phyloP scores from a whole-genome alignment of 2,888 invertebrate species.

The Neria commutata region DNA sequence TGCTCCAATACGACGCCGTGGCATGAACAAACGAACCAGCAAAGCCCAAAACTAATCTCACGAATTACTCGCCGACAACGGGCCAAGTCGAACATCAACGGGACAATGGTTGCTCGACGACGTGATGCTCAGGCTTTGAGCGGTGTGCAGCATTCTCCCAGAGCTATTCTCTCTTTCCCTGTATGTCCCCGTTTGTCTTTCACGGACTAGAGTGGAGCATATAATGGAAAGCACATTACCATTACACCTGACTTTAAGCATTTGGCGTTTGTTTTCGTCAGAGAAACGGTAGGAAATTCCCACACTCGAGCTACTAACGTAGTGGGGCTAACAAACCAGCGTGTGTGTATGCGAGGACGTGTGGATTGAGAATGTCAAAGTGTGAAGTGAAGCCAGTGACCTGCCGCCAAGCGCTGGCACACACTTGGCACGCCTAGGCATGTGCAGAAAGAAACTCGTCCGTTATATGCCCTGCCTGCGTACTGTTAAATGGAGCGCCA shows the following conservation, averaged over 20 bases:
- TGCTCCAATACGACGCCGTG: not conserved
- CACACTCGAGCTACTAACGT: slow-evolving; percentile 45
- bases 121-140: slow-evolving; percentile 1
- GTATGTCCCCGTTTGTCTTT: too few species aligned
- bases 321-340: not conserved
- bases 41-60: slow-evolving; percentile 44
- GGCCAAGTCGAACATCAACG: slow-evolving; percentile 37
- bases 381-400: slow-evolving; percentile 31
- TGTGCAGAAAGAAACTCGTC: too few species aligned
- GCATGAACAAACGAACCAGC: not conserved
- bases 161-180: too few species aligned
- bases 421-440: too few species aligned
- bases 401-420: too few species aligned
- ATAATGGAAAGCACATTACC: slow-evolving; percentile 24
- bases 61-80: slow-evolving; percentile 51
- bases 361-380: slow-evolving; percentile 28
- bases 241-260: slow-evolving; percentile 35
- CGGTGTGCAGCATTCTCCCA: too few species aligned
- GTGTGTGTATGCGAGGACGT: slow-evolving; percentile 8
- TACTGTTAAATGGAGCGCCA: too few species aligned
- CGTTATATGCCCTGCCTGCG: too few species aligned
- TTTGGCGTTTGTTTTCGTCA: slow-evolving; percentile 28
- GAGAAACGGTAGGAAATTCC: slow-evolving; percentile 57
- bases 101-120: not conserved
- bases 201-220: slow-evolving; percentile 5